A percentile compares a stretch with the other conserved stretches of the same genome.
Evolutionary conservation across 2,113 vertebrate genomes (phyloP).

Genomic region (Entomyzon cyanotis): DNA sequence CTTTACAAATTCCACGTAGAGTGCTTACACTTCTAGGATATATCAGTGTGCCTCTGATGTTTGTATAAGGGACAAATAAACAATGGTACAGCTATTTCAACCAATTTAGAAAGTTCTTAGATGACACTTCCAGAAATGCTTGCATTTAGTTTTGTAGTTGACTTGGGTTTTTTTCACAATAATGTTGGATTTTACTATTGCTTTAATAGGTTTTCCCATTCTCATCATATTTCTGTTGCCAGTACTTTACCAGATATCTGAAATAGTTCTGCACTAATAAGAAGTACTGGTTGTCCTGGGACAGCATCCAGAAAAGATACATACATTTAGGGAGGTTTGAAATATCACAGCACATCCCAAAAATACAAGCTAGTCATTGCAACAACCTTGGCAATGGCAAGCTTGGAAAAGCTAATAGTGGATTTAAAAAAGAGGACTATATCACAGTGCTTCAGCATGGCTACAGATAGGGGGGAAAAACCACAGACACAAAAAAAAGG

Average conservation of each 20-base stretch:
- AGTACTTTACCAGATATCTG: constrained; percentile 5
- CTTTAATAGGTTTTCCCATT: background rate
- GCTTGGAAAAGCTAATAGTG: constrained; percentile 7
- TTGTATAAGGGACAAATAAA: background rate
- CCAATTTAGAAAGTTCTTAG: background rate
- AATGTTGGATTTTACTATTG: background rate
- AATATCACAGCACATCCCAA: constrained; percentile 4
- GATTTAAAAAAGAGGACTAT: background rate
- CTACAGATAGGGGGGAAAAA: background rate
- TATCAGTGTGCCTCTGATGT: background rate
- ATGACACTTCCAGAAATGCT: background rate
- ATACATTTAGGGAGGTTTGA: constrained; percentile 38
- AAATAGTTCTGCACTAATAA: constrained; percentile 23
- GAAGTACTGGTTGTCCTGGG: constrained; percentile 26
- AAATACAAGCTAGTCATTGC: background rate
- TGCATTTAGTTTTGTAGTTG: background rate
- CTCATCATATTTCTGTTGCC: background rate
- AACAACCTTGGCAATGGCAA: background rate
- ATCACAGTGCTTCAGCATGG: background rate
- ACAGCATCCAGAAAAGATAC: constrained; percentile 29
- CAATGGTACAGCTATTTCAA: background rate
- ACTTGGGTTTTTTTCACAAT: background rate
- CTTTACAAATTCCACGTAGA: background rate
- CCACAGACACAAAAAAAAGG: background rate
- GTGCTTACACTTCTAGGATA: background rate